phyloP scores from a whole-genome alignment of 2,113 vertebrate genomes.

The Dendropsophus ebraccatus region DNA sequence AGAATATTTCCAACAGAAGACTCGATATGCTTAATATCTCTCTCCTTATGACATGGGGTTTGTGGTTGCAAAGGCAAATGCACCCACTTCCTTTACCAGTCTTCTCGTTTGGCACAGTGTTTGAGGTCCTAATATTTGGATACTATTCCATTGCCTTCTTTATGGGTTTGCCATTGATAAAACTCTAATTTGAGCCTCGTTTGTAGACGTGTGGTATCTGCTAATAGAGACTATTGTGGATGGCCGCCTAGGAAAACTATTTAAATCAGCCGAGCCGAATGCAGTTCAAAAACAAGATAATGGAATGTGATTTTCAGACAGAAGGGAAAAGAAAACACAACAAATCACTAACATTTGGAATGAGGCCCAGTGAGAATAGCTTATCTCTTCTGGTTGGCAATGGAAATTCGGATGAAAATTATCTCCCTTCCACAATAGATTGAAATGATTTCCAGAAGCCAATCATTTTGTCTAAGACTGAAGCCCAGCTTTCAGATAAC shows the following conservation, averaged over 20 bases:
- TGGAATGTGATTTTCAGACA: conserved; percentile 46
- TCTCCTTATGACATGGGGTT: not conserved
- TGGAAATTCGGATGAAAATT: conserved; percentile 8
- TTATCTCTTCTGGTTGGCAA: conserved; percentile 17
- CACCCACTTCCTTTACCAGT: not conserved
- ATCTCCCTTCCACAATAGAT: conserved; percentile 10
- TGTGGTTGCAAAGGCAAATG: not conserved
- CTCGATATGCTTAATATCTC: not conserved
- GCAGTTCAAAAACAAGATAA: conserved; percentile 33
- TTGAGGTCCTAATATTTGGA: not conserved
- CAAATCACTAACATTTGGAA: conserved; percentile 33
- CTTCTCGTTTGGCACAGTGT: not conserved
- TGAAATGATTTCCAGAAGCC: conserved; percentile 1
- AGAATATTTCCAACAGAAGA: not conserved
- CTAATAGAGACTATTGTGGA: conserved; percentile 42
- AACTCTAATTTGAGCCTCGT: conserved; percentile 26
- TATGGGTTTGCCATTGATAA: not conserved
- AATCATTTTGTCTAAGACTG: not conserved
- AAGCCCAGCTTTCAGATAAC: not conserved
- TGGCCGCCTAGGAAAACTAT: conserved; percentile 24
- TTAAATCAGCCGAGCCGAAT: conserved; percentile 39
- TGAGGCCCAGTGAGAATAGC: conserved; percentile 10
- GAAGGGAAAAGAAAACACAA: not conserved
- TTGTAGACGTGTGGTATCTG: not conserved
- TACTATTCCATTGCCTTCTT: not conserved